A percentile compares a stretch with the other conserved stretches of the same genome.
phyloP scores from a whole-genome alignment of 2,113 vertebrate genomes.

The Bubo scandiacus region DNA sequence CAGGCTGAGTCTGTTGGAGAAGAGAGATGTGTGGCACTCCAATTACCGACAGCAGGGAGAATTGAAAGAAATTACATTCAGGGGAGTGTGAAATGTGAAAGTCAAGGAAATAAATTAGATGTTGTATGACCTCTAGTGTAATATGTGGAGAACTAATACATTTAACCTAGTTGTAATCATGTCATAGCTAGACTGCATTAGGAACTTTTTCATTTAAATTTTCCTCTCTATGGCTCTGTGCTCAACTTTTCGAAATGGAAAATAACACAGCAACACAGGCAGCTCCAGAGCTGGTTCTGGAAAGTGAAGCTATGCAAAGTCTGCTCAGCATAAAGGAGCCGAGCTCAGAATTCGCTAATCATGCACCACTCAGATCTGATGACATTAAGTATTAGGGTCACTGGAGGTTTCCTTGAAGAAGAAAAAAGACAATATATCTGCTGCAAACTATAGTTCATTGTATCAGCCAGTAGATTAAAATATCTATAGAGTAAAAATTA shows the following conservation, averaged over 20 bases:
- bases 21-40: slow-evolving; percentile 38
- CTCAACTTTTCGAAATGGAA: neutral
- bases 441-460: neutral
- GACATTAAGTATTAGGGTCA: neutral
- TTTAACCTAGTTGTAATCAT: slow-evolving; percentile 53
- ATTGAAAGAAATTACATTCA: slow-evolving; percentile 53
- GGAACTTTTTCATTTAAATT: slow-evolving; percentile 36
- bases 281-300: neutral
- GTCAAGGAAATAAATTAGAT: slow-evolving; percentile 55
- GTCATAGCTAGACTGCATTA: slow-evolving; percentile 21
- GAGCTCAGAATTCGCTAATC: neutral
- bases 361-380: neutral
- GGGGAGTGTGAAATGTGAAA: slow-evolving; percentile 55
- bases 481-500: neutral
- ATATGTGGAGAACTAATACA: slow-evolving; percentile 45
- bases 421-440: neutral
- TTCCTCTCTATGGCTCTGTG: neutral
- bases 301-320: neutral
- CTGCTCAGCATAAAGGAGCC: neutral
- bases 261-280: neutral
- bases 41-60: slow-evolving; percentile 53
- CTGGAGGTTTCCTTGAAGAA: neutral
- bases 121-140: slow-evolving; percentile 50
- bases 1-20: neutral
- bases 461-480: neutral